Percentiles rank a stretch among this genome's conserved stretches.
These are phyloP conservation scores for Argyresthia goedartella DNA, from an alignment of 2,888 invertebrate genomes.

Conservation along the genomic window DNA sequence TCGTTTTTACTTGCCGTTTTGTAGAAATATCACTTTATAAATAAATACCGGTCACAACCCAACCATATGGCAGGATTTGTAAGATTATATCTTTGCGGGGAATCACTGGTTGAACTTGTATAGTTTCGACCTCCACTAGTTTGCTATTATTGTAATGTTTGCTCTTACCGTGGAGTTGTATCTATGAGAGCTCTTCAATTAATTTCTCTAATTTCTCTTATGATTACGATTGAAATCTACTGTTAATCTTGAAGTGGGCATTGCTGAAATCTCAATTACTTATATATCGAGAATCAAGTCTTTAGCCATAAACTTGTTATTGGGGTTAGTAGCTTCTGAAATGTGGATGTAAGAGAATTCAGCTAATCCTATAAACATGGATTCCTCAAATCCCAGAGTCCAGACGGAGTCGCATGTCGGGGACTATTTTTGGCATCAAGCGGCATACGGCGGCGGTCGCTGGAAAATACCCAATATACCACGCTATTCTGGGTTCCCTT, in stretches of 20 bases:
- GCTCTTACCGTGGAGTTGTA: no score
- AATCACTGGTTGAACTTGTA: constrained; percentile 55
- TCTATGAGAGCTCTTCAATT: no score
- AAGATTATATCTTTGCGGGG: constrained; percentile 37
- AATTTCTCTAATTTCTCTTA: no score
- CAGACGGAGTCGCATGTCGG: constrained; percentile 38
- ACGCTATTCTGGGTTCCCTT: constrained; percentile 58
- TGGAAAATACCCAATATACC: constrained; percentile 55
- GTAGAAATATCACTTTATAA: constrained; percentile 2
- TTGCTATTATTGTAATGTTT: constrained; percentile 3
- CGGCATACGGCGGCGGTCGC: constrained; percentile 52
- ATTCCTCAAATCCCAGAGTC: neutral
- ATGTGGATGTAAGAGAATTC: no score
- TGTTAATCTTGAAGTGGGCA: no score
- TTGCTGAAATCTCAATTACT: no score
- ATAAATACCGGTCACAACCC: neutral
- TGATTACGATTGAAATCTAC: no score
- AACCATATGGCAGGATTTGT: constrained; percentile 1
- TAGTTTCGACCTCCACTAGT: constrained; percentile 48
- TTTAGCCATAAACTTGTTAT: no score
- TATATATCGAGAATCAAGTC: no score
- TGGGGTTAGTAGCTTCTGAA: no score
- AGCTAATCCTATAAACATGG: no score
- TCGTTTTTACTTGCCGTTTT: constrained; percentile 14
- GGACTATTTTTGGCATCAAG: constrained; percentile 54